Conservation (phyloP, 2,888 invertebrate genomes). For the Tipula vernalis region DNA sequence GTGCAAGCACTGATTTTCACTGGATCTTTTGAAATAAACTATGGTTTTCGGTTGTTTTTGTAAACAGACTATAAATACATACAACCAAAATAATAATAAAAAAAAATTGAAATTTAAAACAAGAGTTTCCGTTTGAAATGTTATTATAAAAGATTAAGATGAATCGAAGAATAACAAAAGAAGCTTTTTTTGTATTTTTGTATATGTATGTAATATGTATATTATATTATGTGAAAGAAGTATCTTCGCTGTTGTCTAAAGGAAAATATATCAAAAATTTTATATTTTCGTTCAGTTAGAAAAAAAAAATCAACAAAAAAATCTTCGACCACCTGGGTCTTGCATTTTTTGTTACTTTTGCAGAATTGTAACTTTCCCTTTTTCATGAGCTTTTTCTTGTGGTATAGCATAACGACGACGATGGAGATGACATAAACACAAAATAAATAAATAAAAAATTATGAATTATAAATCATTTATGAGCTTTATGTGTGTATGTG, state of each 20-base stretch:
- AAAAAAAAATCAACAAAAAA: background rate
- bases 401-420: background rate
- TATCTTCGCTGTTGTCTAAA: background rate
- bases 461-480: background rate
- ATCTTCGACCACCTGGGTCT: background rate
- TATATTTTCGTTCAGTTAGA: background rate
- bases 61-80: background rate
- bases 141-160: constrained; percentile 4
- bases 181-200: background rate
- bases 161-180: background rate
- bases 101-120: background rate
- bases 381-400: background rate
- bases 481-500: background rate
- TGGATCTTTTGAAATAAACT: background rate
- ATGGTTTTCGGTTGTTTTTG: background rate
- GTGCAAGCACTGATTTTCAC: background rate
- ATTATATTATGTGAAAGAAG: background rate
- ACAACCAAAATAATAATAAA: background rate
- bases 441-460: background rate
- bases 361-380: background rate
- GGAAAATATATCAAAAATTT: background rate
- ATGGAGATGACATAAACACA: background rate
- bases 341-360: background rate
- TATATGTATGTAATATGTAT: background rate
- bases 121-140: background rate